Evolutionary conservation across 2,888 invertebrate species (phyloP), one percentile per base, ranked within the genome.

Genomic region (Lordiphosa andalusiaca): DNA sequence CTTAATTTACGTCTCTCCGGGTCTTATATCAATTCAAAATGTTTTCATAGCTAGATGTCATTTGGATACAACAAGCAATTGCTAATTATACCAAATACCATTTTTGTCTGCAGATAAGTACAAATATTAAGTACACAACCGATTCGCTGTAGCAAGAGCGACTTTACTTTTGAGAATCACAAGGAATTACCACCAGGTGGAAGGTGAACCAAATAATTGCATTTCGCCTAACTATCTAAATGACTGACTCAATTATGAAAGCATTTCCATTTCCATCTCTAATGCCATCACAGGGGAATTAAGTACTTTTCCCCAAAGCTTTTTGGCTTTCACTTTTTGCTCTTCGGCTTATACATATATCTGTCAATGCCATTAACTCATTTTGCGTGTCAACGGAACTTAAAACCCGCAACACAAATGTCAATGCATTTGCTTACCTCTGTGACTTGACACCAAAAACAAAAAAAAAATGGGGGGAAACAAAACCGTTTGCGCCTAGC

Each of bases 21-120:
- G 49, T 56, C 55, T 41, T 73, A 61, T 64, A 82, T 82, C 80
- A 82, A 67, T 67, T 48, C 75, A 74, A 82, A 74, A 71, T 74
- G 75, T 63, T 77, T 68, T 70, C 62, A 51, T 46, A 54, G 48
- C 58, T 30, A 30, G 67, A 73, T 74, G 61, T 60, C 56, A 62
- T 65, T 57, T 49, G 42, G 10, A 16, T 23, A 25, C 33, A 23
- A 21, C 2, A 5, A 13, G 40, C 50, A 41, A 48, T 71, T 46
- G 35, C 21, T 12, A 42, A 38, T 19, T 60, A 50, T 25, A 2
- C 16, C 16, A 6, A 12, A 0, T n/a, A n/a, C 9, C 3, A 9
- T 9, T 30, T 30, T 9, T 30, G 30, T 6, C 4, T 6, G 1
- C 23, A 23, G 4, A 16, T 16, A 2, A 16, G 16, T 16, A 16